Evolutionary conservation across 2,113 vertebrate species (phyloP), one percentile per base, ranked within the genome.

Genomic region (Saccopteryx leptura): DNA sequence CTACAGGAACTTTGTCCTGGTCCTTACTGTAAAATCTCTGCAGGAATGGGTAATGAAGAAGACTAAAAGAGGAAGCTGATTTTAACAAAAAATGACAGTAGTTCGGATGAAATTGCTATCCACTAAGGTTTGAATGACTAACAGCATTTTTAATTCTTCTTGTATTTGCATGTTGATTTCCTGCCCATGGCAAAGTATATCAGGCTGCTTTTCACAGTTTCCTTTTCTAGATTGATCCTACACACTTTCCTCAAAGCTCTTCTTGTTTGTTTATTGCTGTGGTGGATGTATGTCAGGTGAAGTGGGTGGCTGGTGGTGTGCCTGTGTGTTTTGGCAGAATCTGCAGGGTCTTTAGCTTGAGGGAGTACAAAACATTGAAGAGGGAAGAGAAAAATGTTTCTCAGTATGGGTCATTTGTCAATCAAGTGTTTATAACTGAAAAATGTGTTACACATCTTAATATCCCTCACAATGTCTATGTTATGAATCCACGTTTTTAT

Each of bases 51-150:
- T 31, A 46, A 90, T 21, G 61, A 95, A 19, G 69, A 85, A 23
- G 33, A 28, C 46, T 68, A n/a, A 79, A 82, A 33, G 81, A 48
- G 13, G 39, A 90, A 80, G 65, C 19, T n/a, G 18, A 83, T 88
- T 97, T 93, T 39, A 92, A 92, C 52, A 60, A 94, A 94, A 61
- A 88, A 88, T 17, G 76, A 71, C 17, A 76, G n/a, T 9, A 84
- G 9, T 46, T 46, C 60, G 31, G 33, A 82, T 50, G 71, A 74
- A 56, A 74, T 23, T 65, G 83, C 94, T 83, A 74, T 33, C 66
- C 68, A 72, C 46, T 52, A 76, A 52, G 26, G 48, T 24, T 19
- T 91, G 74, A 90, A 81, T 90, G 76, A 96, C 91, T 90, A 85
- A 88, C 2, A 71, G 23, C 61, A 61, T 82, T 94, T 94, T 79